Evolutionary conservation across 2,888 invertebrate genomes (phyloP), one percentile per base, ranked within the genome.

Genomic region (Tenthredo scrophulariae): DNA sequence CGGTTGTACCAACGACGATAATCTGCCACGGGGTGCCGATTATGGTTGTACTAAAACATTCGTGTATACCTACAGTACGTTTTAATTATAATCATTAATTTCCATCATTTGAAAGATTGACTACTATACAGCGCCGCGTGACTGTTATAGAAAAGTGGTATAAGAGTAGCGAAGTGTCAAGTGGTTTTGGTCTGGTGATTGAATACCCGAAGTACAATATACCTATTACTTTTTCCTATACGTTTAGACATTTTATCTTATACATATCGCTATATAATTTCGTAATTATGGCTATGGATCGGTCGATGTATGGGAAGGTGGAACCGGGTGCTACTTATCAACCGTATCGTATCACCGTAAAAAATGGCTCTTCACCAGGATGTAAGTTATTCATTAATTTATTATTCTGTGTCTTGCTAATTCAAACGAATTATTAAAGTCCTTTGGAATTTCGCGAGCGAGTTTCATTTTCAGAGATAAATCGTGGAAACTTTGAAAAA

Each of bases 231-330:
- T 2, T 62, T 62, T 37, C 4, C 22, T 72, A 7, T 22, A 13
- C 22, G 43, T 18, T 33, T 18, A 67, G 7, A 18, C 22, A 22
- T 13, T n/a, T 15, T 50, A 50, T 18, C 18, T 37, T 37, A 37
- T 18, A 46, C 18, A 7, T 74, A 40, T 13, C n/a, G 10, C n/a
- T n/a, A 0, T 46, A 40, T 50, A 29, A 46, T 46, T 29, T 9
- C 10, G 10, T 33, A 46, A 77, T 43, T 29, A 87, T 88, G 87
- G 87, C 87, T 91, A 97, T 98, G 97, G 97, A 98, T 95, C 96
- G 97, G 93, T 97, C 97, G 93, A 97, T 97, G 97, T 98, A 98
- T 93, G 97, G 97, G 89, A 97, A 97, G 94, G 95, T 97, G 92
- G 96, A 96, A 93, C 97, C 97, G 84, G 97, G 97, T 91, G 88